Conservation (phyloP, 2,113 vertebrate species). For the Raphicerus campestris region DNA sequence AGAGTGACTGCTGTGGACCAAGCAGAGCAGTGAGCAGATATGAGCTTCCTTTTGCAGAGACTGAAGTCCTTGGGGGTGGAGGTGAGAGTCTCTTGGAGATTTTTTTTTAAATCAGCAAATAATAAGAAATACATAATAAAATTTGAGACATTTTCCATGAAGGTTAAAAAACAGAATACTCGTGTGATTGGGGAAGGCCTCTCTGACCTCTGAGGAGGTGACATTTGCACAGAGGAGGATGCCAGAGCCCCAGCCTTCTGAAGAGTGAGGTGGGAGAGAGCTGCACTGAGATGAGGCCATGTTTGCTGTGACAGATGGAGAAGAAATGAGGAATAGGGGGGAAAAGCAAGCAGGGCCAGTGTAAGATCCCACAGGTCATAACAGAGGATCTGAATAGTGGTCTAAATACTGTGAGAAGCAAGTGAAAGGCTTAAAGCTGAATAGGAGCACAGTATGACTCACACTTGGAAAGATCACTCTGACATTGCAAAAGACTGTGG, state of each 20-base stretch:
- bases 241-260: neutral
- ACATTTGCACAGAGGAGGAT: neutral
- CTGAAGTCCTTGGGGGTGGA: neutral
- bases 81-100: neutral
- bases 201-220: neutral
- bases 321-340: too few species aligned
- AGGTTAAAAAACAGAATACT: neutral
- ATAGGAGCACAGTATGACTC: rapidly evolving
- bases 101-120: neutral
- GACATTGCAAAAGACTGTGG: neutral
- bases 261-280: neutral
- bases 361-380: rapidly evolving
- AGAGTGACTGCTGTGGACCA: neutral
- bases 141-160: neutral
- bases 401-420: neutral
- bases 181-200: neutral
- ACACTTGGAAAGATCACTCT: neutral
- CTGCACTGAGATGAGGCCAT: rapidly evolving
- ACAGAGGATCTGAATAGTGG: rapidly evolving
- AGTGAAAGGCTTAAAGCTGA: neutral
- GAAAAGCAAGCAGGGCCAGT: too few species aligned
- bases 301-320: rapidly evolving
- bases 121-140: neutral
- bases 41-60: neutral
- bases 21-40: neutral